Percentiles rank a stretch among this genome's conserved stretches.
Evolutionary conservation across 2,888 invertebrate genomes (phyloP).

Genomic region (Allygus modestus): DNA sequence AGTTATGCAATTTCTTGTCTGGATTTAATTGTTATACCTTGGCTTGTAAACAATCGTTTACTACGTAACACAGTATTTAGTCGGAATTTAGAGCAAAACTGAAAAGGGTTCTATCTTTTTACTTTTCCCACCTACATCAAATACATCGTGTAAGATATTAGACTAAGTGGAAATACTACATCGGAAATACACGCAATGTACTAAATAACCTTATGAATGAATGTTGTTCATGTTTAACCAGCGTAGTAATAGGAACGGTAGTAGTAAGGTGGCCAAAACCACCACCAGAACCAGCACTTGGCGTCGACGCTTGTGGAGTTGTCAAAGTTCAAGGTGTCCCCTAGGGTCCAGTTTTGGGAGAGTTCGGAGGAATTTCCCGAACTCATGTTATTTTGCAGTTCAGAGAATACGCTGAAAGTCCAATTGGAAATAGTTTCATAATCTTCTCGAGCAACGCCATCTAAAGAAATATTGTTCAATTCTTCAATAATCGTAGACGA

Average conservation of each 20-base stretch:
- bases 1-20: too few relatives aligned
- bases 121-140: too few relatives aligned
- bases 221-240: background rate
- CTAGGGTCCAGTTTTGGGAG: background rate
- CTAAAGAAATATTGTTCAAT: background rate
- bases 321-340: background rate
- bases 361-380: background rate
- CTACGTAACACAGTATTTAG: too few relatives aligned
- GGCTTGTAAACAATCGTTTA: too few relatives aligned
- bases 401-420: background rate
- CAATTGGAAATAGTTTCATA: background rate
- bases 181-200: too few relatives aligned
- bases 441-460: background rate
- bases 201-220: too few relatives aligned
- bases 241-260: background rate
- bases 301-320: background rate
- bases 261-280: constrained; percentile 5
- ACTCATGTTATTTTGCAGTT: background rate
- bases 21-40: too few relatives aligned
- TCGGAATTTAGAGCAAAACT: too few relatives aligned
- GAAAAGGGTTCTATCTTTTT: too few relatives aligned
- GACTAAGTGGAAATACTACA: too few relatives aligned
- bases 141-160: too few relatives aligned
- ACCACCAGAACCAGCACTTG: background rate
- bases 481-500: background rate